A percentile compares a stretch with the other conserved stretches of the same genome.
These are phyloP conservation scores for Semicossyphus pulcher DNA, from an alignment of 2,113 vertebrate species.

Conservation along the genomic window DNA sequence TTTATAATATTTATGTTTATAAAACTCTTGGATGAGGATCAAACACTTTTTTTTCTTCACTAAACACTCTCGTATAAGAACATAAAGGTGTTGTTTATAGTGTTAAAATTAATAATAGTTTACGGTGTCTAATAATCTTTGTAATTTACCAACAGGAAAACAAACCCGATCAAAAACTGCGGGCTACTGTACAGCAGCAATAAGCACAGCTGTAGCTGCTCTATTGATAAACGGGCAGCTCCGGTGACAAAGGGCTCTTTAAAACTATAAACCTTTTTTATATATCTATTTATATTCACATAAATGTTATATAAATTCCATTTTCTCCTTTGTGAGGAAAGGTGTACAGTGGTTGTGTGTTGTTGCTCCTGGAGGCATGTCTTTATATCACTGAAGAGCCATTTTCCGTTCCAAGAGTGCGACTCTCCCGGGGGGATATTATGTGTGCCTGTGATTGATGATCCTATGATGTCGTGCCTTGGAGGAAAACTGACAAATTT, in stretches of 20 bases:
- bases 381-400: conserved; percentile 61
- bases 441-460: conserved; percentile 75
- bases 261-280: conserved; percentile 42
- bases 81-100: background rate
- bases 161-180: background rate
- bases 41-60: background rate
- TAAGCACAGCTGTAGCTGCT: conserved; percentile 2
- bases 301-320: conserved; percentile 57
- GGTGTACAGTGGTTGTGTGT: conserved; percentile 33
- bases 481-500: conserved; percentile 72
- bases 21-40: background rate
- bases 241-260: conserved; percentile 28
- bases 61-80: background rate
- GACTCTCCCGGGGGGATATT: conserved; percentile 53
- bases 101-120: background rate
- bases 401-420: conserved; percentile 58
- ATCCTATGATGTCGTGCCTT: conserved; percentile 49
- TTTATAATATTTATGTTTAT: background rate
- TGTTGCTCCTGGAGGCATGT: conserved; percentile 55
- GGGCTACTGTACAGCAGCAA: background rate
- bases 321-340: conserved; percentile 29
- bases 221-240: conserved; percentile 32
- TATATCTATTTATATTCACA: conserved; percentile 51
- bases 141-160: background rate
- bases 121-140: background rate